Evolutionary conservation across 2,888 invertebrate species (phyloP).

Genomic region (Andrena bicolor): DNA sequence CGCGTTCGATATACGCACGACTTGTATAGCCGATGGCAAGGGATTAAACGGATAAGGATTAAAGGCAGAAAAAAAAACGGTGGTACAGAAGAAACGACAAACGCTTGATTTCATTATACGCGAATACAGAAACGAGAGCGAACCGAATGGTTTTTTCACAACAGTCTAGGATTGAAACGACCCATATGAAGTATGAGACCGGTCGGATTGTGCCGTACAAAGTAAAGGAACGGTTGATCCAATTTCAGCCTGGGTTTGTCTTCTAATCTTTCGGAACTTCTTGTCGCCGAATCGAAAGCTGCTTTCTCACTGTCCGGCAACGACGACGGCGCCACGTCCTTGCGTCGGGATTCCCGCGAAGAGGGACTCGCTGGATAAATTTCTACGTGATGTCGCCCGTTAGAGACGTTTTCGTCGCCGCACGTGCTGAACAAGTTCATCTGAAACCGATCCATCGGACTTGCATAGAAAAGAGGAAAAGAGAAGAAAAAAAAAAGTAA

Average conservation of each 20-base stretch:
- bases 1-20: too few species aligned
- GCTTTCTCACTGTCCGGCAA: background rate
- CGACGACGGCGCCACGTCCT: background rate
- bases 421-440: constrained; percentile 94
- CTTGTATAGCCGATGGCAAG: background rate
- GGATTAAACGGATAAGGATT: background rate
- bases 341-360: background rate
- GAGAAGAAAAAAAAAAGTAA: background rate
- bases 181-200: constrained; percentile 96
- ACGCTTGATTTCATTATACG: background rate
- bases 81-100: background rate
- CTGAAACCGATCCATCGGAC: constrained; percentile 63
- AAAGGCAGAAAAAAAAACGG: background rate
- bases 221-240: constrained; percentile 95
- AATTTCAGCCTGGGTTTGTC: constrained; percentile 90
- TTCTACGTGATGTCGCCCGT: constrained; percentile 92
- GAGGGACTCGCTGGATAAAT: constrained; percentile 91
- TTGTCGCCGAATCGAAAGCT: constrained; percentile 24
- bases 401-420: constrained; percentile 89
- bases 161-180: constrained; percentile 90
- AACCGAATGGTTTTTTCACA: constrained; percentile 27
- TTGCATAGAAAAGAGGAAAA: background rate
- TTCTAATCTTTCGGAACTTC: constrained; percentile 70
- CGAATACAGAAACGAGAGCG: background rate
- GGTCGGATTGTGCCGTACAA: constrained; percentile 96